Conservation (phyloP, 2,888 invertebrate genomes). For the Lepidochitona cinerea region DNA sequence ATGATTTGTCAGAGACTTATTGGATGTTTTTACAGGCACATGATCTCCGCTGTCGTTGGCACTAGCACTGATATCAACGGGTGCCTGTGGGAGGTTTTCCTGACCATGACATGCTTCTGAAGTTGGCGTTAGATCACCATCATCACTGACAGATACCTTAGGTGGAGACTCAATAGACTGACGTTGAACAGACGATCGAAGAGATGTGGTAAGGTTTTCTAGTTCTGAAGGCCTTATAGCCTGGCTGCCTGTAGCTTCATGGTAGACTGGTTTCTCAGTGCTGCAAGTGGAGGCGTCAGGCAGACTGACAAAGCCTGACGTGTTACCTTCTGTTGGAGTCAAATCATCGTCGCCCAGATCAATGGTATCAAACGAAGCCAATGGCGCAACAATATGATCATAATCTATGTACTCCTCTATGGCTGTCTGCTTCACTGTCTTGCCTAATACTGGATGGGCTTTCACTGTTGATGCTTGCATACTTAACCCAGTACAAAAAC, state of each 20-base stretch:
- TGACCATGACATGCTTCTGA: not conserved
- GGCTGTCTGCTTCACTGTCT: not conserved
- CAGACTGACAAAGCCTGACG: not conserved
- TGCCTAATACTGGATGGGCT: not conserved
- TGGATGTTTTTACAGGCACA: too few species aligned
- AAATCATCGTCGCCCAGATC: constrained; percentile 4
- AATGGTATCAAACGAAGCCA: constrained; percentile 2
- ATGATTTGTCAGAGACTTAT: not conserved
- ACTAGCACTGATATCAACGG: not conserved
- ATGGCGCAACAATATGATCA: constrained; percentile 4
- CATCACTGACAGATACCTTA: not conserved
- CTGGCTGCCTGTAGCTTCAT: not conserved
- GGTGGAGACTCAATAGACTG: too few species aligned
- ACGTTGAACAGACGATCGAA: too few species aligned
- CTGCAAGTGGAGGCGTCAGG: not conserved
- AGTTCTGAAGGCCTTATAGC: not conserved
- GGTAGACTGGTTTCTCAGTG: not conserved
- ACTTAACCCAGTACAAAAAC: too few species aligned
- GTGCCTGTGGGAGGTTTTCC: too few species aligned
- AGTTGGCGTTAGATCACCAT: not conserved
- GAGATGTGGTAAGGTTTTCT: not conserved
- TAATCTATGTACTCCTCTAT: not conserved
- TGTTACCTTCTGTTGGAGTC: not conserved
- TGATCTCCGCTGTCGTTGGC: not conserved
- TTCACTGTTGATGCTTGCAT: not conserved